Evolutionary conservation across 2,888 invertebrate genomes (phyloP), one percentile per base, ranked within the genome.

Genomic region (Melinopterus prodromus): DNA sequence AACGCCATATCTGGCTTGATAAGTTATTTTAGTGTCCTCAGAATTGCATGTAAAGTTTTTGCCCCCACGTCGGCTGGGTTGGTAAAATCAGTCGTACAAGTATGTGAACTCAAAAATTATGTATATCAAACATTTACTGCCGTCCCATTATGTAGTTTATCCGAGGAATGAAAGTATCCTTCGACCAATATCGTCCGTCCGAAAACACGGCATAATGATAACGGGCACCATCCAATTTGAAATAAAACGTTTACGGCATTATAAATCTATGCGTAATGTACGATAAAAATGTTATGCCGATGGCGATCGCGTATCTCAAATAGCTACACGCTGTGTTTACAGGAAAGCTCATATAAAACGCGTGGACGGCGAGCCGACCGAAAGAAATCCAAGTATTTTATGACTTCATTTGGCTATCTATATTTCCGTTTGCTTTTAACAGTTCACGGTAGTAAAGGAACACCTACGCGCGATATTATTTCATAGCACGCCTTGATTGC

Each of bases 221-320:
- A 53, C 53, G 53, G 53, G 53, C 53, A 53, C 53, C 53, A 53
- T 53, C 53, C 53, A 53, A 53, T 53, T 53, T 53, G 53, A 53
- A 53, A 53, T 53, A 53, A 53, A 53, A 53, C 53, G 53, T 53
- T 53, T 53, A 53, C 53, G 53, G 53, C 53, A 53, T 53, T 53
- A 53, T 53, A 53, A 53, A 53, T 53, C 53, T 53, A 53, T 53
- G 53, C 53, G 53, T 53, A 53, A 53, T 53, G 53, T 12, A 53
- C 53, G 12, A 53, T 53, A 53, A 53, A 53, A 53, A 53, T 53
- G 53, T 53, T 53, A 53, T 53, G 53, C 53, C 53, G 53, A 53
- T 53, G 53, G 53, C 53, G 53, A 53, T 53, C 53, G 53, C 53
- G 12, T 53, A 53, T 53, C 53, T 53, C 53, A 53, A 53, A 53